Evolutionary conservation across 1,140 invertebrate species (phyloP).

Genomic region (Hyles vespertilio): DNA sequence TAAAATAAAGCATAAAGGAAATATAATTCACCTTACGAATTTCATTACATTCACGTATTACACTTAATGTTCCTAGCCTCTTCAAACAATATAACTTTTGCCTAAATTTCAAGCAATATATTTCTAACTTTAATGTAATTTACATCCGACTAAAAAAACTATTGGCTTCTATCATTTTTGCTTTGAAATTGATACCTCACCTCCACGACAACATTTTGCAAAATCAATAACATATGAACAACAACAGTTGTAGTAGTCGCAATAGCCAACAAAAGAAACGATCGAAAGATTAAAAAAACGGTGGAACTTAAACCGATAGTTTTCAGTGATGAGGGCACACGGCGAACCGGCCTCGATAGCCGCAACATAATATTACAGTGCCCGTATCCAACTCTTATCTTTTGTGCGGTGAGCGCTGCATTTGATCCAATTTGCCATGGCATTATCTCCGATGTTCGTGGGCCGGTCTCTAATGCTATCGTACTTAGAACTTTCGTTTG

Average conservation of each 20-base stretch:
- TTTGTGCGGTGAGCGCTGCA: conserved; percentile 69
- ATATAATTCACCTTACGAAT: too few species aligned
- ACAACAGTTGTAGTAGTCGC: background rate
- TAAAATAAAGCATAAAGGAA: too few species aligned
- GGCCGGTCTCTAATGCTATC: conserved; percentile 63
- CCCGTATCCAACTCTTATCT: conserved; percentile 63
- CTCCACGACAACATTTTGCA: too few species aligned
- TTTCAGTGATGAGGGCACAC: conserved; percentile 25
- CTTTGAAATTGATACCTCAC: too few species aligned
- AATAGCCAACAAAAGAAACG: conserved; percentile 14
- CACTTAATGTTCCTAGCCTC: too few species aligned
- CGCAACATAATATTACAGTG: conserved; percentile 53
- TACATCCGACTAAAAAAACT: too few species aligned
- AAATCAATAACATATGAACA: background rate
- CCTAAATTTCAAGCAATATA: too few species aligned
- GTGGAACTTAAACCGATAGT: conserved; percentile 26
- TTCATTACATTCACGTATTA: too few species aligned
- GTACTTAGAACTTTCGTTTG: conserved; percentile 44
- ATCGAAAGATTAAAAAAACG: too few species aligned
- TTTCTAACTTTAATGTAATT: too few species aligned
- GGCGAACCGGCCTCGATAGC: conserved; percentile 41
- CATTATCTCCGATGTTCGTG: conserved; percentile 60
- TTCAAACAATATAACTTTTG: too few species aligned
- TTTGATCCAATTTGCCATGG: conserved; percentile 76
- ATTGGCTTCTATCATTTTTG: too few species aligned